These are phyloP conservation scores for Tretioscincus oriximinensis DNA, from an alignment of 2,113 vertebrate species.

Conservation along the genomic window DNA sequence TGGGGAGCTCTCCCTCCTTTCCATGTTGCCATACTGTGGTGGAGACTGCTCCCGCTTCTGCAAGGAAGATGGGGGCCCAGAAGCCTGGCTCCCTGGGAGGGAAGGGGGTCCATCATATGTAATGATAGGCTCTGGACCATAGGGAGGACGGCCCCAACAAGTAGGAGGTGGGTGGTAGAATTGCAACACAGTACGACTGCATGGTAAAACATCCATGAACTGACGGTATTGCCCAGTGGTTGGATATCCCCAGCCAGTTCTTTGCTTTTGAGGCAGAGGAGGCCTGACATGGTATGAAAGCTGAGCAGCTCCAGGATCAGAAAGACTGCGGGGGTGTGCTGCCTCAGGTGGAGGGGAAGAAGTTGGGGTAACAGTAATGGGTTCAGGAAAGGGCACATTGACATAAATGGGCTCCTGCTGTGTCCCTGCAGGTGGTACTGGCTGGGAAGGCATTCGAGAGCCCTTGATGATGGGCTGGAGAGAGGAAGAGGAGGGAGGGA, in stretches of 20 bases:
- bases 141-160: slow-evolving; percentile 35
- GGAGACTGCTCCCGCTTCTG: slow-evolving; percentile 52
- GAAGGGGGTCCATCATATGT: slow-evolving; percentile 16
- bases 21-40: slow-evolving; percentile 70
- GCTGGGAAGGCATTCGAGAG: slow-evolving; percentile 64
- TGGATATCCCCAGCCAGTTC: slow-evolving; percentile 60
- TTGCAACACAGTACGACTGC: slow-evolving; percentile 58
- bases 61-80: slow-evolving; percentile 46
- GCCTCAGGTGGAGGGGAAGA: slow-evolving; percentile 54
- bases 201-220: slow-evolving; percentile 66
- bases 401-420: slow-evolving; percentile 76
- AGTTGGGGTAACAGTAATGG: slow-evolving; percentile 12
- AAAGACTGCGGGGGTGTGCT: slow-evolving; percentile 68
- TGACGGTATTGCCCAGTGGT: slow-evolving; percentile 60
- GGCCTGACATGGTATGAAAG: slow-evolving; percentile 48
- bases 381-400: slow-evolving; percentile 68
- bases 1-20: slow-evolving; percentile 66
- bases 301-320: slow-evolving; percentile 65
- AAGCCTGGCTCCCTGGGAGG: slow-evolving; percentile 26
- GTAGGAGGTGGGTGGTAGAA: slow-evolving; percentile 52
- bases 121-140: slow-evolving; percentile 11
- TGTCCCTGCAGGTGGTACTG: slow-evolving; percentile 38
- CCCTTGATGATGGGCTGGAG: slow-evolving; percentile 69
- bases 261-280: slow-evolving; percentile 69
- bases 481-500: slow-evolving; percentile 53